phyloP scores from a whole-genome alignment of 1,140 invertebrate species.

The Polypedilum vanderplanki region DNA sequence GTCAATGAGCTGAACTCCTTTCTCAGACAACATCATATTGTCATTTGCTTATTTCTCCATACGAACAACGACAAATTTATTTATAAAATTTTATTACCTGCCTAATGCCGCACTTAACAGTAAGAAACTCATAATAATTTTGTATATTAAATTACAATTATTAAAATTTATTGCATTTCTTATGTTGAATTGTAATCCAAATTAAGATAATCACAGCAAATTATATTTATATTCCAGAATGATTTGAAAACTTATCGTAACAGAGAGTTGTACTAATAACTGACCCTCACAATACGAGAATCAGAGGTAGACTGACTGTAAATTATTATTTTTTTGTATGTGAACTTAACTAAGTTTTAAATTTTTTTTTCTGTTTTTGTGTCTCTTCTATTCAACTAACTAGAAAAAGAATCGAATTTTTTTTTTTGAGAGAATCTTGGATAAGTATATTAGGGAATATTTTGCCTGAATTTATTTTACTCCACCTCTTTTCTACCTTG shows the following conservation, averaged over 20 bases:
- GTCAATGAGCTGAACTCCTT: too few relatives aligned
- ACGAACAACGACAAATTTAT: too few relatives aligned
- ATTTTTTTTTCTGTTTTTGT: background rate
- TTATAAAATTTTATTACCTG: constrained; percentile 24
- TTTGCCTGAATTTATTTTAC: too few relatives aligned
- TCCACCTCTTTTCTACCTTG: too few relatives aligned
- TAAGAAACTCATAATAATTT: background rate
- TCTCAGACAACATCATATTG: too few relatives aligned
- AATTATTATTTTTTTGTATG: constrained; percentile 9
- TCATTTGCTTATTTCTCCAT: too few relatives aligned
- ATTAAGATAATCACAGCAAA: background rate
- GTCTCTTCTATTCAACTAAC: background rate
- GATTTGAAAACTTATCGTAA: too few relatives aligned
- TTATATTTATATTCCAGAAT: too few relatives aligned
- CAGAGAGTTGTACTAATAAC: background rate
- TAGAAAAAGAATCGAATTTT: background rate
- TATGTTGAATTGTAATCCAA: background rate
- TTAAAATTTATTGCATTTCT: constrained; percentile 5
- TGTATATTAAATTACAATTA: background rate
- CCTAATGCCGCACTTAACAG: constrained; percentile 16
- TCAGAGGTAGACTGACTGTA: constrained; percentile 29
- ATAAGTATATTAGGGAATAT: too few relatives aligned
- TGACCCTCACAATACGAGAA: constrained; percentile 28
- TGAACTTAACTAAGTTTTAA: background rate
- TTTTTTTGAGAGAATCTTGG: too few relatives aligned